These are phyloP conservation scores for Darevskia mixta DNA, from an alignment of 2,797 vertebrate genomes.

Conservation along the genomic window DNA sequence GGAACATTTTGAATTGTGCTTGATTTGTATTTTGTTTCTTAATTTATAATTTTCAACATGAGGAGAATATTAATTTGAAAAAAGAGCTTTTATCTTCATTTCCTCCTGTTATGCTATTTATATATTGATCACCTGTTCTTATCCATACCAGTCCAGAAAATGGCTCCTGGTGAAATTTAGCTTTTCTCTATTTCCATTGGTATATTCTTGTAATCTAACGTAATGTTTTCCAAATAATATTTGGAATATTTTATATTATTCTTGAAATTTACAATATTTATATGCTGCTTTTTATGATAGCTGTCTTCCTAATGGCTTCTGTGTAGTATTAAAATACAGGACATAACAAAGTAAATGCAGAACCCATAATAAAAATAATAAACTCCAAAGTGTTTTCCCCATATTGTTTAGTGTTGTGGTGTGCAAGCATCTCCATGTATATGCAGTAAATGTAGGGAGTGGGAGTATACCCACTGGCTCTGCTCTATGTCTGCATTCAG, in stretches of 20 bases:
- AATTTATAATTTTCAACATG: not conserved
- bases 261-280: not conserved
- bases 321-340: not conserved
- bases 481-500: not conserved
- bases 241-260: not conserved
- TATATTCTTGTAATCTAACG: not conserved
- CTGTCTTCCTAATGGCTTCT: not conserved
- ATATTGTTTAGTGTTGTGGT: not conserved
- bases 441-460: not conserved
- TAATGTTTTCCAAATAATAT: not conserved
- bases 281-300: not conserved
- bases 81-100: not conserved
- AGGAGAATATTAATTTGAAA: not conserved
- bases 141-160: not conserved
- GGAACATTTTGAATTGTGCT: not conserved
- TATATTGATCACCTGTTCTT: not conserved
- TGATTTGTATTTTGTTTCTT: not conserved
- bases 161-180: not conserved
- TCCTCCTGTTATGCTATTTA: not conserved
- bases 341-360: not conserved
- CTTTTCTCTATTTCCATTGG: not conserved
- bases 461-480: not conserved
- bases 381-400: too few species aligned
- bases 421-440: not conserved
- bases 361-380: not conserved